Base-by-base conservation (phyloP, 2,888 invertebrate genomes). In the Eupeodes latifasciatus region DNA sequence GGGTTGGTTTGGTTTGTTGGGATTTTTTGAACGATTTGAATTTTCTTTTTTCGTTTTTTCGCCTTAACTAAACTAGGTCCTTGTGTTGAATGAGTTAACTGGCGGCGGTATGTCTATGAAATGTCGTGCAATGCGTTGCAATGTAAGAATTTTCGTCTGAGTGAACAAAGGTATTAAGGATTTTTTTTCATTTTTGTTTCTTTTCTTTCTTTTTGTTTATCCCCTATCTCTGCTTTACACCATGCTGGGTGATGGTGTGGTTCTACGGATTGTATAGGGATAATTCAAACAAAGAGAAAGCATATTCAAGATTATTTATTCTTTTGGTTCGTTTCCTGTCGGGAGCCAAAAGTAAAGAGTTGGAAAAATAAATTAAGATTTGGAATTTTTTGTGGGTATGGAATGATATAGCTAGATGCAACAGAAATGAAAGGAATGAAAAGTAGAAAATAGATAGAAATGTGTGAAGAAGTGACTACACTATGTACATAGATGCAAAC, bases 91-190 rank as follows among this genome's bases (percentile, higher is more conserved):
- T 88, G 81, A 81, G 85, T 85, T 85, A 85, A 88, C 88, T 85
- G 88, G 88, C 88, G 88, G 49, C 88, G 77, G 55, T 36, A 88
- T 85, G 88, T 88, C 88, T 88, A 53, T 78, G 64, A 81, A 74
- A 81, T 85, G 81, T 84, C 88, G 85, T 85, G 88, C 88, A 88
- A 78, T 88, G 84, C 88, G 84, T 87, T 83, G 80, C 80, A 84
- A 64, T 83, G 80, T 77, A 75, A 76, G 14, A 84, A 87, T 67
- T 80, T 87, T 80, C 84, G 76, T 80, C 83, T 84, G 77, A 80
- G 16, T 74, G 84, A 80, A 67, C 80, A 83, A 80, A 87, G 72
- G 79, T 72, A 76, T 61, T 79, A 27, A 67, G 27, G 14, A 16
- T 71, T 71, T 55, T 49, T 71, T 75, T 78, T 44, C 62, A 19